Evolutionary conservation across 2,888 invertebrate genomes (phyloP), one percentile per base, ranked within the genome.

Genomic region (Nemapogon koenigi): DNA sequence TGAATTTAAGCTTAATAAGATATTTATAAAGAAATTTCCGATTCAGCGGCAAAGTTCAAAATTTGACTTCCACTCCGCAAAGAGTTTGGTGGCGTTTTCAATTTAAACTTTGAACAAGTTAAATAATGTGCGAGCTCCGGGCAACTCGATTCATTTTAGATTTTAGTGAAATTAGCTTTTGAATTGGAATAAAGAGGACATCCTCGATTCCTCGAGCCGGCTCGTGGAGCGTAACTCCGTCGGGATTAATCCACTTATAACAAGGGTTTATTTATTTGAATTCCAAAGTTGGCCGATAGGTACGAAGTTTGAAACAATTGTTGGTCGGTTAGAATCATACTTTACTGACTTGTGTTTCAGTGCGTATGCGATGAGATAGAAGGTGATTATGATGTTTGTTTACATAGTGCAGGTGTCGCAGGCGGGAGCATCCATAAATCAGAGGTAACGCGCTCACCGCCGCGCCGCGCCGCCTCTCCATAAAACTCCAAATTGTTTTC

Each of bases 11-110:
- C 76, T 55, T 75, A 72, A 75, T 78, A 76, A 75, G 69, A 73
- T 76, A 78, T 78, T 78, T 78, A 78, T 78, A 75, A 75, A 75
- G 78, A 75, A 69, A 72, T 76, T 73, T 75, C 72, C 72, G 62
- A 78, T 78, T 78, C 76, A 73, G 67, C 69, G 62, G 73, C 69
- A 75, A 76, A 78, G 75, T 78, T 78, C 76, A 76, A 68, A 76
- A 71, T 76, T 76, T 71, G 67, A 73, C 66, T 72, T 64, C 57
- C 61, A 66, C 67, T 69, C 61, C 57, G 59, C 68, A 73, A 75
- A 73, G 76, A 76, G 75, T 78, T 76, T 54, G 65, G 67, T 67
- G 61, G 68, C 72, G 66, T 76, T 76, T 76, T 76, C 78, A 78
- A 78, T 78, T 78, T 78, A 76, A 78, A 78, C 68, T 78, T 78